Percentiles rank a stretch among this genome's conserved stretches.
Evolutionary conservation across 2,797 vertebrate genomes (phyloP).

Genomic region (Amphiprion clarkii): DNA sequence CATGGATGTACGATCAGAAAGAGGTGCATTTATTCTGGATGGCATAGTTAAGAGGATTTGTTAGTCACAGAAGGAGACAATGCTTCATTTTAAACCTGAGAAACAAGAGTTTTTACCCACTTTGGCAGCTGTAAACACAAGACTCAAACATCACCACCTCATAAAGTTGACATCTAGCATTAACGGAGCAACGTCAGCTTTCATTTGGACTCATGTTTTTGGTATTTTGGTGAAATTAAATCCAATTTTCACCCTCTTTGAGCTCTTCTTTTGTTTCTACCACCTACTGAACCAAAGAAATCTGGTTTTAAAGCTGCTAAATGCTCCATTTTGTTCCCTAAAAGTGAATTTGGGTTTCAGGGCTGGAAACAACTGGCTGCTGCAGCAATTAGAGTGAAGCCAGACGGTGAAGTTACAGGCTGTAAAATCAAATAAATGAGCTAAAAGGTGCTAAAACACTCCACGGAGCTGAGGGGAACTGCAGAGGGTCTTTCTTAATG

Average conservation of each 20-base stretch:
- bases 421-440: slow-evolving; percentile 12
- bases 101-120: background rate
- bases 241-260: background rate
- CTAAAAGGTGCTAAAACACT: slow-evolving; percentile 1
- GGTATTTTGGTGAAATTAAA: too few relatives aligned
- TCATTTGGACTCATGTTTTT: background rate
- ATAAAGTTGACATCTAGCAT: background rate
- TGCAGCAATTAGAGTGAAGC: slow-evolving; percentile 13
- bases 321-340: background rate
- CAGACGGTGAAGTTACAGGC: slow-evolving; percentile 5
- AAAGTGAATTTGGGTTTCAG: background rate
- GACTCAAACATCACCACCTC: too few relatives aligned
- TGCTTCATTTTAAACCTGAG: background rate
- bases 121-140: background rate
- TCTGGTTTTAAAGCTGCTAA: background rate
- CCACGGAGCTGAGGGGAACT: background rate
- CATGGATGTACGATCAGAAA: background rate
- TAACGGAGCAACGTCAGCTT: too few relatives aligned
- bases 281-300: background rate
- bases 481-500: background rate
- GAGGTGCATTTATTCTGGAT: background rate
- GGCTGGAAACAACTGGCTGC: slow-evolving; percentile 23
- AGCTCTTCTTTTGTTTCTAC: background rate
- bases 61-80: too few relatives aligned
- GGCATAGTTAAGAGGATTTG: too few relatives aligned